Percentiles rank a stretch among this genome's conserved stretches.
Conservation (phyloP, 2,888 invertebrate species). For the Caenorhabditis japonica region DNA sequence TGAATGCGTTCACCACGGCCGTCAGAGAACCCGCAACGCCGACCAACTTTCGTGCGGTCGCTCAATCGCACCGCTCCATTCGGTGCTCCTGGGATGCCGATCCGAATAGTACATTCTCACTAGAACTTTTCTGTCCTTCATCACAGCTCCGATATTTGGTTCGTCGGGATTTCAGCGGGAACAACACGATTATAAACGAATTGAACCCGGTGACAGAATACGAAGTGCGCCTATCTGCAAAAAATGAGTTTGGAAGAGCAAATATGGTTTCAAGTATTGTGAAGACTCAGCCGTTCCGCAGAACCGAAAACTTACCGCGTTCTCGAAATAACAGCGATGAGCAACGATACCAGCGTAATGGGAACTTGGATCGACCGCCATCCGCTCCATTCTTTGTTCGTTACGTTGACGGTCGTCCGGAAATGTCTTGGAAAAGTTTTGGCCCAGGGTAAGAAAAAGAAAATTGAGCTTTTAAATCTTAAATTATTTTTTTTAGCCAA, state of each 20-base stretch:
- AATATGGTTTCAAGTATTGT: slow-evolving; percentile 34
- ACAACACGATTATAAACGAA: slow-evolving; percentile 11
- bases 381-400: slow-evolving; percentile 26
- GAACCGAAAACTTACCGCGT: background rate
- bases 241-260: slow-evolving; percentile 33
- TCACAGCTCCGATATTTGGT: background rate
- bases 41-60: background rate
- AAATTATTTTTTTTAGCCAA: slow-evolving; percentile 18
- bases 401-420: slow-evolving; percentile 19
- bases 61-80: slow-evolving; percentile 22
- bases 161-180: slow-evolving; percentile 4
- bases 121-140: slow-evolving; percentile 14
- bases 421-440: slow-evolving; percentile 47
- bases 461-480: background rate
- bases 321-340: background rate
- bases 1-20: slow-evolving; percentile 24
- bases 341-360: background rate
- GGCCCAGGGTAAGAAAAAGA: slow-evolving; percentile 10
- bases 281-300: slow-evolving; percentile 19
- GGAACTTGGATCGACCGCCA: slow-evolving; percentile 18
- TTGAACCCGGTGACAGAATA: slow-evolving; percentile 53
- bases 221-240: slow-evolving; percentile 64
- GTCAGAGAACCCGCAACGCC: slow-evolving; percentile 19
- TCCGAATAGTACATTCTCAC: slow-evolving; percentile 15
- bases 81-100: slow-evolving; percentile 49